Evolutionary conservation across 2,888 invertebrate species (phyloP).

Genomic region (Nymphalis c-album): DNA sequence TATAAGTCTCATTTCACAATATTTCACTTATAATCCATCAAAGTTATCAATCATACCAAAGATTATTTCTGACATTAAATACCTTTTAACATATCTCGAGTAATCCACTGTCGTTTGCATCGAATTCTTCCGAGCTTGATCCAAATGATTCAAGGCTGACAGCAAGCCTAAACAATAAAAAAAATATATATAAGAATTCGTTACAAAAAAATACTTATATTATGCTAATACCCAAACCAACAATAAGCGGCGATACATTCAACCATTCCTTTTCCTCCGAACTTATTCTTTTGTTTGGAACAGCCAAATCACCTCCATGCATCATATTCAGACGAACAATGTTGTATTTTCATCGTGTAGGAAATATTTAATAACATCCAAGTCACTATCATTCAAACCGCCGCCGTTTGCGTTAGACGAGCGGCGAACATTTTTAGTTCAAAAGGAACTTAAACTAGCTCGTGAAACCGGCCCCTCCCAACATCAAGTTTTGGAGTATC

Average conservation of each 20-base stretch:
- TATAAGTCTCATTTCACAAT: slow-evolving; percentile 9
- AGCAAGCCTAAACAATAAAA: slow-evolving; percentile 67
- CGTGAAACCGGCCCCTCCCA: slow-evolving; percentile 71
- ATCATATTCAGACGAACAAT: slow-evolving; percentile 75
- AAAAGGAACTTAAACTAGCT: slow-evolving; percentile 67
- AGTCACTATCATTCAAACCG: slow-evolving; percentile 48
- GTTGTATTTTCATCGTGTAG: slow-evolving; percentile 72
- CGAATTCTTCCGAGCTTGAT: slow-evolving; percentile 79
- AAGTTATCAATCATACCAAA: slow-evolving; percentile 10
- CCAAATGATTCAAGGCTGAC: slow-evolving; percentile 76
- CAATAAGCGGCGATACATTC: slow-evolving; percentile 62
- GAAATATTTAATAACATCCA: slow-evolving; percentile 61
- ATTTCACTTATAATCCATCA: slow-evolving; percentile 10
- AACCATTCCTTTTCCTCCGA: slow-evolving; percentile 71
- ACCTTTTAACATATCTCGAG: slow-evolving; percentile 93
- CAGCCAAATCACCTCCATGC: slow-evolving; percentile 76
- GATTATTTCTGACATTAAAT: slow-evolving; percentile 35
- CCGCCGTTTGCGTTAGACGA: slow-evolving; percentile 55
- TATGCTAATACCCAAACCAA: slow-evolving; percentile 72
- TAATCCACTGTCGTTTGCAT: slow-evolving; percentile 89
- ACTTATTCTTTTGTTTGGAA: slow-evolving; percentile 79
- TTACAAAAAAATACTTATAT: slow-evolving; percentile 49
- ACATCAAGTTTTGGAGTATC: slow-evolving; percentile 80
- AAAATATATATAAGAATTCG: slow-evolving; percentile 40
- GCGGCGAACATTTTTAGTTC: slow-evolving; percentile 57